Evolutionary conservation across 2,888 invertebrate genomes (phyloP), one percentile per base, ranked within the genome.

Genomic region (Syrista parreyssii): DNA sequence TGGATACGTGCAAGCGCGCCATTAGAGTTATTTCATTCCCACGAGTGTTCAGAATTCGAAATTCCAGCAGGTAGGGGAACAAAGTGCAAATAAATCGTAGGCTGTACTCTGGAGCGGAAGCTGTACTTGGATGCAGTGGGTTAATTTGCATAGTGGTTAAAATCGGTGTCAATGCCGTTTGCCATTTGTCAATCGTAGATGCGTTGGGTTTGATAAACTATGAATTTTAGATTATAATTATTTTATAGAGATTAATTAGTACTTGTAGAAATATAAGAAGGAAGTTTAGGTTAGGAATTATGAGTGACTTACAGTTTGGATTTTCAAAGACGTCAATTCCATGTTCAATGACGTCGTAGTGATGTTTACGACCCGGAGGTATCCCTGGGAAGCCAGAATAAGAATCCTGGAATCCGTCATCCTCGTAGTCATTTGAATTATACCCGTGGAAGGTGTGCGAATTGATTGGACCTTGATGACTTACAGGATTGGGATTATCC

Each of bases 111-210:
- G 75, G 78, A 79, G 78, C 84, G 85, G 85, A 85, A 86, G 81
- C 78, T 78, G 79, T 23, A 55, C 55, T 79, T 77, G 82, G 80
- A 81, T 82, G 82, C 82, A 83, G 80, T 76, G 78, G 78, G 81
- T 78, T 79, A 81, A 82, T 83, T 81, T 77, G 82, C 79, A 81
- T 80, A 84, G 81, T 79, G 82, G 80, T 86, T 85, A 81, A 84
- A 86, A 88, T 86, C 84, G 78, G 83, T 87, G 87, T 88, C 87
- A 88, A 86, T 88, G 87, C 87, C 87, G 84, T 83, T 33, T 82
- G 76, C 75, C 69, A 77, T 81, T 78, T 80, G 80, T 81, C 78
- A 80, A 82, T 82, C 79, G 68, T 55, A 35, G 76, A 71, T 82
- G 71, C 12, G 23, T 33, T 71, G 23, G 33, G 2, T 71, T 33